Conservation (phyloP, 2,888 invertebrate species). For the Dione vanillae region DNA sequence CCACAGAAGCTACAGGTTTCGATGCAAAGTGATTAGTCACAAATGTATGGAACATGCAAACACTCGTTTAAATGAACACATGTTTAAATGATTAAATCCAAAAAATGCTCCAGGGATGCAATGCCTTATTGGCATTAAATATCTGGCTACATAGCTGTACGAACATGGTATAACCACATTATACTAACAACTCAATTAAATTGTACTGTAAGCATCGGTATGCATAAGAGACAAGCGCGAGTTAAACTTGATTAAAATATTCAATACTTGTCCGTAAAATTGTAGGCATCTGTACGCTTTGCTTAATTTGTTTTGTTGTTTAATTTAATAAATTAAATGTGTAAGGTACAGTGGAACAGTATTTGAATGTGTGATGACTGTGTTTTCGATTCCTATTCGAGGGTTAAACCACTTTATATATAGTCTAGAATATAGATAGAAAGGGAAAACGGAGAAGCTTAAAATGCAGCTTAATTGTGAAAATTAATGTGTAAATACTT, state of each 20-base stretch:
- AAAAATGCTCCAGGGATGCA: constrained; percentile 30
- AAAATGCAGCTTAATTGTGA: too few species aligned
- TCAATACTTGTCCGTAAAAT: not conserved
- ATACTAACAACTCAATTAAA: constrained; percentile 41
- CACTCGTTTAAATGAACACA: constrained; percentile 5
- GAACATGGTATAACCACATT: constrained; percentile 34
- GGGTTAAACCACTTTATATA: too few species aligned
- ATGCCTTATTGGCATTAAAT: constrained; percentile 38
- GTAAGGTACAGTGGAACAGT: not conserved
- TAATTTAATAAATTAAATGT: not conserved
- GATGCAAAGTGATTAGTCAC: too few species aligned
- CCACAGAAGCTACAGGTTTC: too few species aligned
- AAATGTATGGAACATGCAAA: not conserved
- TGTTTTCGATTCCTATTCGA: not conserved
- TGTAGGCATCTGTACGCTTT: constrained; percentile 1
- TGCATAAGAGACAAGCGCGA: constrained; percentile 29
- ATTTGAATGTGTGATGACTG: not conserved
- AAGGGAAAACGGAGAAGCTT: too few species aligned
- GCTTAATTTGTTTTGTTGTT: not conserved
- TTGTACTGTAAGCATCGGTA: constrained; percentile 23
- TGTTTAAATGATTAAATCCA: constrained; percentile 23
- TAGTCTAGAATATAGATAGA: too few species aligned
- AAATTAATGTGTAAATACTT: too few species aligned
- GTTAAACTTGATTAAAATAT: constrained; percentile 14
- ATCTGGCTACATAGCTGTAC: constrained; percentile 30